Evolutionary conservation across 2,113 vertebrate genomes (phyloP), one percentile per base, ranked within the genome.

Genomic region (Bos javanicus): DNA sequence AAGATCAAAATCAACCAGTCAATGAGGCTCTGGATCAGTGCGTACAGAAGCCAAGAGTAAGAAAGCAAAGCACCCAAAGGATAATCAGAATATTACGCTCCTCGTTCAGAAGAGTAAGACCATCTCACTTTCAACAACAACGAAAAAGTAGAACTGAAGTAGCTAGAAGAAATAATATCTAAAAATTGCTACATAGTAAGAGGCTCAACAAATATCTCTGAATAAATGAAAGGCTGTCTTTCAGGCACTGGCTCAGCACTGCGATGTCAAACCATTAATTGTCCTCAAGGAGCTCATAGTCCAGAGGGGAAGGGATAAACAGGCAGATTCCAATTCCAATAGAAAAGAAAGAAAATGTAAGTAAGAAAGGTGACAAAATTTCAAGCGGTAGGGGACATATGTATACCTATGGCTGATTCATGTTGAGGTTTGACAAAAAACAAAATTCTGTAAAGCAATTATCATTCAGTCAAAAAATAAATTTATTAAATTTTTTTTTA

Each of bases 41-140:
- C 17, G 2, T 33, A 80, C 25, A 86, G 26, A 87, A 8, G 7
- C 60, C 19, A 30, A 93, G 62, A 56, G 23, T 46, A 95, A 92
- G 7, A 67, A 87, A 90, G 88, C 14, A 94, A 90, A 64, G 50
- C 43, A 2, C 26, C 64, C 56, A n/a, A 64, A 90, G 36, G 74
- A 56, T 84, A 28, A 16, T 13, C 52, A 12, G 62, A 78, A 50
- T 48, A 62, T 8, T 81, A 46, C 0, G 17, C 19, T 59, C 28
- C 81, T 39, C 43, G 48, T 78, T 56, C 13, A 36, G 43, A 60
- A 56, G n/a, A 95, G 46, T 11, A 59, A 78, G 46, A 25, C 57
- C 25, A 43, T 56, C 74, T 81, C 52, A 56, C 46, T 57, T 87
- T 93, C 71, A 85, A 64, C 52, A 96, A 89, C n/a, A 90, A 83